A percentile compares a stretch with the other conserved stretches of the same genome.
Evolutionary conservation across 2,888 invertebrate species (phyloP).

Genomic region (Desoria tigrina): DNA sequence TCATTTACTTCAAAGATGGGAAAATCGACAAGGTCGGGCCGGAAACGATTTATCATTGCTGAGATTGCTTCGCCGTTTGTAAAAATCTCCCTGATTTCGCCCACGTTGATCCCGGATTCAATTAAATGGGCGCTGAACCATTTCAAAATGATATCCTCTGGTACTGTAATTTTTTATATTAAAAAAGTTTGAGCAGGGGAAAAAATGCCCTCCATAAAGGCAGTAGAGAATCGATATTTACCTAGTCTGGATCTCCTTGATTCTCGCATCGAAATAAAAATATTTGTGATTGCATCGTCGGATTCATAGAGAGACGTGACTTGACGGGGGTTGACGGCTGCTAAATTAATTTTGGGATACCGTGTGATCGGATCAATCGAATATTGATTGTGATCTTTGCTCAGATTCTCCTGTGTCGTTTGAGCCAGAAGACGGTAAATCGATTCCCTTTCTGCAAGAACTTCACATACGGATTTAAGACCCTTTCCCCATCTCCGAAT

Average conservation of each 20-base stretch:
- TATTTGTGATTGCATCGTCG: slow-evolving; percentile 53
- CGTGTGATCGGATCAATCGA: slow-evolving; percentile 54
- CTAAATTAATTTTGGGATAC: slow-evolving; percentile 55
- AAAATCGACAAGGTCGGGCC: slow-evolving; percentile 50
- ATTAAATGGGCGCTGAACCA: slow-evolving; percentile 44
- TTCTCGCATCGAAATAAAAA: slow-evolving; percentile 36
- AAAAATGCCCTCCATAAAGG: too few relatives aligned
- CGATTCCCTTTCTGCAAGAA: slow-evolving; percentile 62
- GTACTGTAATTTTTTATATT: slow-evolving; percentile 10
- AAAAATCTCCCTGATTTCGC: slow-evolving; percentile 43
- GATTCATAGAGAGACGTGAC: slow-evolving; percentile 58
- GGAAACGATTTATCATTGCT: slow-evolving; percentile 43
- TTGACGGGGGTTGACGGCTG: slow-evolving; percentile 51
- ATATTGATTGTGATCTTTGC: slow-evolving; percentile 58
- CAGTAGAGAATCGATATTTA: not conserved
- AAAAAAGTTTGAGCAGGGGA: too few relatives aligned
- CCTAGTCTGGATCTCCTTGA: slow-evolving; percentile 20
- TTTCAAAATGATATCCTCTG: slow-evolving; percentile 37
- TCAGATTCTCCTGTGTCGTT: slow-evolving; percentile 62
- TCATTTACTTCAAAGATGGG: slow-evolving; percentile 43
- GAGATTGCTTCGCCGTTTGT: slow-evolving; percentile 42
- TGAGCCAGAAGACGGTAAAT: slow-evolving; percentile 62
- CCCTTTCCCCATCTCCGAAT: slow-evolving; percentile 59
- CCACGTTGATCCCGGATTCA: slow-evolving; percentile 25
- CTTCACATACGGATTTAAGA: slow-evolving; percentile 56